These are phyloP conservation scores for Anorthoa munda DNA, from an alignment of 2,888 invertebrate genomes.

Conservation along the genomic window DNA sequence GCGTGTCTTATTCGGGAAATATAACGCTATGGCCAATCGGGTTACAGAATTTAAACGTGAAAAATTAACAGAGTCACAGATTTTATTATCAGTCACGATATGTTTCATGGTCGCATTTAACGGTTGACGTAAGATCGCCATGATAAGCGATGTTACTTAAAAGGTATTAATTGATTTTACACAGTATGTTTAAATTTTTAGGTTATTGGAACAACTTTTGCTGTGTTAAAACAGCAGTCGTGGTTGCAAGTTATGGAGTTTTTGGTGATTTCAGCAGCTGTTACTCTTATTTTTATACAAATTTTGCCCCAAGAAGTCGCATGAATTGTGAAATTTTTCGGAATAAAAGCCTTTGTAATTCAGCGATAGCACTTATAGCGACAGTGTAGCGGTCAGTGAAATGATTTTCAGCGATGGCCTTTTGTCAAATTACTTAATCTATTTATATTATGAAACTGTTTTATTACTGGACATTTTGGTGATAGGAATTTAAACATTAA, in stretches of 20 bases:
- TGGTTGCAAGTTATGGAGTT: background rate
- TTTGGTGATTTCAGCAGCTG: no score
- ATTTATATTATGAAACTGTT: background rate
- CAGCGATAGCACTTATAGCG: no score
- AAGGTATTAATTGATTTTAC: conserved; percentile 43
- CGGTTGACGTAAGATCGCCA: conserved; percentile 41
- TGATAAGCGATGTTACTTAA: conserved; percentile 28
- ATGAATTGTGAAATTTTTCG: no score
- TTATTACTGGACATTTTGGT: background rate
- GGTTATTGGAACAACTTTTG: conserved; percentile 22
- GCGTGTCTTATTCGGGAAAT: conserved; percentile 27
- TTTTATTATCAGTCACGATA: conserved; percentile 46
- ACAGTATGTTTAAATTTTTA: conserved; percentile 29
- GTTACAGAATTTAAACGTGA: conserved; percentile 35
- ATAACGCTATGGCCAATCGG: conserved; percentile 30
- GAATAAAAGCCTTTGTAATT: no score
- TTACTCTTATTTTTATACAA: no score
- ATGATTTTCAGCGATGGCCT: no score
- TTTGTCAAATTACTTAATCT: no score
- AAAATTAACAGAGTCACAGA: conserved; percentile 39
- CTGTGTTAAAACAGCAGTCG: conserved; percentile 16
- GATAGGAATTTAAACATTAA: background rate
- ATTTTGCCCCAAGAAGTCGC: no score
- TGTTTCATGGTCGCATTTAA: conserved; percentile 35
- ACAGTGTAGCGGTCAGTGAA: no score